A percentile compares a stretch with the other conserved stretches of the same genome.
Conservation (phyloP, 2,888 invertebrate genomes). For the Sericinus montela region DNA sequence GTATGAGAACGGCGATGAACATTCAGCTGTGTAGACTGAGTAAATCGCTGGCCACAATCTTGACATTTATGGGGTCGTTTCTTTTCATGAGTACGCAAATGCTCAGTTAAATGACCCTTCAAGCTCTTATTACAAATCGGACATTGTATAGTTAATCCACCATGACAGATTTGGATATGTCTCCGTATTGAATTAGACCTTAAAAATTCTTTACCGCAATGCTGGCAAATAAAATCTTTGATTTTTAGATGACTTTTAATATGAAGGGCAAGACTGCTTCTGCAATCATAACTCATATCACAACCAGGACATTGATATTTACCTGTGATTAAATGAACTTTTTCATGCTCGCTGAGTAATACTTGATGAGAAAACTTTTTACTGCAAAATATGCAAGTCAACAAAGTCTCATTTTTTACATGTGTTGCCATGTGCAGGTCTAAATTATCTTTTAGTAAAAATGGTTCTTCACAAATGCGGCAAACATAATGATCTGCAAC, state of each 20-base stretch:
- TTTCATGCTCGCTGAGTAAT: conserved; percentile 82
- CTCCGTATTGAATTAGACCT: conserved; percentile 86
- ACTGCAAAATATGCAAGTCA: conserved; percentile 84
- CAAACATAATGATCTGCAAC: conserved; percentile 78
- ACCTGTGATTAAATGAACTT: conserved; percentile 85
- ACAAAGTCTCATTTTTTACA: conserved; percentile 61
- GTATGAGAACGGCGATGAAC: conserved; percentile 92
- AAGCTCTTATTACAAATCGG: conserved; percentile 89
- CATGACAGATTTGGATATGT: conserved; percentile 87
- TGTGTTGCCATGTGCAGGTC: conserved; percentile 86
- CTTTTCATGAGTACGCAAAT: conserved; percentile 89
- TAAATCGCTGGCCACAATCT: conserved; percentile 88
- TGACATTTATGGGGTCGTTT: conserved; percentile 88
- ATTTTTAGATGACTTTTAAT: conserved; percentile 85
- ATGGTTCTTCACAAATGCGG: conserved; percentile 86
- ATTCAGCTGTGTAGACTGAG: conserved; percentile 90
- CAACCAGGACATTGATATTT: conserved; percentile 86
- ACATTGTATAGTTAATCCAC: conserved; percentile 87
- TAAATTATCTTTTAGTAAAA: conserved; percentile 87
- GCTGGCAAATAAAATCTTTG: conserved; percentile 87
- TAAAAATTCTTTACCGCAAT: conserved; percentile 88
- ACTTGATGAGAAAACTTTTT: conserved; percentile 49
- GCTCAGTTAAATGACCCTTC: conserved; percentile 89
- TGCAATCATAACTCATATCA: conserved; percentile 83
- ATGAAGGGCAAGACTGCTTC: conserved; percentile 81